Conservation (phyloP, 2,113 vertebrate species). For the Solea solea region DNA sequence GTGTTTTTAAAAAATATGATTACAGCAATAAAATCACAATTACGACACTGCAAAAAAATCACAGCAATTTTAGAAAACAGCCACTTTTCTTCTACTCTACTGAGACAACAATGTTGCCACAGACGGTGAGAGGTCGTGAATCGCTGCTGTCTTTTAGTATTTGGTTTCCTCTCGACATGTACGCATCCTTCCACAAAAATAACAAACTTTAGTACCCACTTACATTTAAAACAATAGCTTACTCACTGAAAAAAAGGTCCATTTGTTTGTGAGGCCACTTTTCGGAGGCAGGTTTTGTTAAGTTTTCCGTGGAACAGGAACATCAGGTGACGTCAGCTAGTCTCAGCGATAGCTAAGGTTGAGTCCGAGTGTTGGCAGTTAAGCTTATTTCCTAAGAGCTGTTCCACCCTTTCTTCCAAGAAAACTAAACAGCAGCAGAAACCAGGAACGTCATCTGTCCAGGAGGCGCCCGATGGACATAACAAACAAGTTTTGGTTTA, state of each 20-base stretch:
- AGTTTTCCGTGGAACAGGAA: slow-evolving; percentile 1
- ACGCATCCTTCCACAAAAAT: not conserved
- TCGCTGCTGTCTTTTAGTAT: slow-evolving; percentile 20
- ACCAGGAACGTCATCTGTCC: not conserved
- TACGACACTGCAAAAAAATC: slow-evolving; percentile 48
- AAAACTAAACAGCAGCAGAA: slow-evolving; percentile 29
- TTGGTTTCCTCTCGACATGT: slow-evolving; percentile 43
- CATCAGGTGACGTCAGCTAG: not conserved
- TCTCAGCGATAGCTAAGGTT: too few relatives aligned
- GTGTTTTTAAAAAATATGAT: not conserved
- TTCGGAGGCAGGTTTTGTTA: slow-evolving; percentile 3
- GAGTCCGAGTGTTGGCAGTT: too few relatives aligned
- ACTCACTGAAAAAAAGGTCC: slow-evolving; percentile 35
- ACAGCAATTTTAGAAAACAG: slow-evolving; percentile 39
- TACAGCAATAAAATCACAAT: slow-evolving; percentile 35
- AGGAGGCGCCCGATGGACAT: slow-evolving; percentile 24
- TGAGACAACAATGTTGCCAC: slow-evolving; percentile 21
- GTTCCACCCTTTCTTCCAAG: not conserved
- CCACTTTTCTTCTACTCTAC: slow-evolving; percentile 34
- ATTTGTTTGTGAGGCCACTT: slow-evolving; percentile 33
- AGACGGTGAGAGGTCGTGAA: slow-evolving; percentile 15
- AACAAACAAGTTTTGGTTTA: slow-evolving; percentile 41
- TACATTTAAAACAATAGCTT: slow-evolving; percentile 7
- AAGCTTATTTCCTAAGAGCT: not conserved
- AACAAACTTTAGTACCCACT: slow-evolving; percentile 13